phyloP scores from a whole-genome alignment of 2,113 vertebrate genomes.

The Hiodon tergisus region DNA sequence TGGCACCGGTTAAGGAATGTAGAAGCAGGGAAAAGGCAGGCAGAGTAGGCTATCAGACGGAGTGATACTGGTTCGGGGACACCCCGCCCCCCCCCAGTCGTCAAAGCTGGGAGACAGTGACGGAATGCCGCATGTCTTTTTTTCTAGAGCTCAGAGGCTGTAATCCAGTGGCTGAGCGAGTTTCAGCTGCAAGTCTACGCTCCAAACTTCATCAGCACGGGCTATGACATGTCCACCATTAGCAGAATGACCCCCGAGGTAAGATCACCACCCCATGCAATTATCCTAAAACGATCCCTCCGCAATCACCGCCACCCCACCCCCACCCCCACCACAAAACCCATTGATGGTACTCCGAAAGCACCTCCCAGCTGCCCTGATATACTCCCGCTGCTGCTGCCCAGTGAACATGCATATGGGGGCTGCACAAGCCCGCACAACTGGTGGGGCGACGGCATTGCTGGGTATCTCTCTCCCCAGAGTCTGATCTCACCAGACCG shows the following conservation, averaged over 20 bases:
- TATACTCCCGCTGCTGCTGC: neutral
- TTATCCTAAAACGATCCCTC: conserved; percentile 36
- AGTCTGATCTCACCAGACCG: neutral
- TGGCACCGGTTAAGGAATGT: neutral
- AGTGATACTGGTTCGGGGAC: neutral
- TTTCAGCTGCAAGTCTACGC: conserved; percentile 97
- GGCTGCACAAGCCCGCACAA: conserved; percentile 8
- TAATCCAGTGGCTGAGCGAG: conserved; percentile 90
- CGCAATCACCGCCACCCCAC: neutral
- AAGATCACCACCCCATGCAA: conserved; percentile 45
- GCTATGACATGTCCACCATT: conserved; percentile 94
- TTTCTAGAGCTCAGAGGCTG: conserved; percentile 85
- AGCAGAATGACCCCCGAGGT: conserved; percentile 96
- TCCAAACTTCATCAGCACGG: conserved; percentile 88
- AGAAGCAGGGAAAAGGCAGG: neutral
- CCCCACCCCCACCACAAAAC: conserved; percentile 17
- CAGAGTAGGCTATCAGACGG: too few species aligned
- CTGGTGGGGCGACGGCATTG: neutral
- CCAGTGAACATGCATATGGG: neutral
- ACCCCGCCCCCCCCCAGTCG: neutral
- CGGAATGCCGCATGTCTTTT: conserved; percentile 48
- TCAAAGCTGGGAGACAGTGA: conserved; percentile 19
- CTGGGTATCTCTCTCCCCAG: neutral
- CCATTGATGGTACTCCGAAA: neutral
- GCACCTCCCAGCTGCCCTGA: neutral